Percentiles rank a stretch among this genome's conserved stretches.
Conservation (phyloP, 2,888 invertebrate genomes). For the Andrena hattorfiana region DNA sequence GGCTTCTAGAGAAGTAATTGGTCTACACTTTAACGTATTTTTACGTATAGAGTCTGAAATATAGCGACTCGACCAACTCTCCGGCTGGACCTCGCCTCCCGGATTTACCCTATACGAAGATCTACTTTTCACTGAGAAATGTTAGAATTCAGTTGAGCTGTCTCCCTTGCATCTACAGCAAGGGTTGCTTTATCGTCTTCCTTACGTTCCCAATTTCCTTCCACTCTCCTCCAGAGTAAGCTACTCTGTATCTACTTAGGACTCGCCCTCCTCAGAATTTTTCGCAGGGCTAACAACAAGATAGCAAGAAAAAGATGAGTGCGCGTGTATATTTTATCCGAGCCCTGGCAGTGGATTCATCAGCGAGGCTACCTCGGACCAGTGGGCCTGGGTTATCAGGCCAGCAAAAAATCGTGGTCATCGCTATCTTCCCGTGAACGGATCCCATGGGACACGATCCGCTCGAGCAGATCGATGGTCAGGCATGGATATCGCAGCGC, state of each 20-base stretch:
- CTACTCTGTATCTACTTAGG: neutral
- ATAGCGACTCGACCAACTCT: too few relatives aligned
- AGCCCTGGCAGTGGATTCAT: neutral
- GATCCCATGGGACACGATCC: neutral
- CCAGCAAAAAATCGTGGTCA: conserved; percentile 16
- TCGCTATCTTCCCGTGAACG: conserved; percentile 3
- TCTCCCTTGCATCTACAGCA: too few relatives aligned
- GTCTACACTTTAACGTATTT: too few relatives aligned
- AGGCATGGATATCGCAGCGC: neutral
- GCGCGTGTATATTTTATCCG: conserved; percentile 8
- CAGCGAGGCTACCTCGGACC: neutral
- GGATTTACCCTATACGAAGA: too few relatives aligned
- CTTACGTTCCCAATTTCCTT: too few relatives aligned
- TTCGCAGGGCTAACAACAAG: neutral
- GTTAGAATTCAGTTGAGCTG: too few relatives aligned
- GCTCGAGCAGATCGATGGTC: conserved; percentile 11
- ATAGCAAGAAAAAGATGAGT: neutral
- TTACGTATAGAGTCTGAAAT: too few relatives aligned
- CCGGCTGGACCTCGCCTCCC: too few relatives aligned
- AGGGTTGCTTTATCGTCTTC: too few relatives aligned
- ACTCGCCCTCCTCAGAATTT: neutral
- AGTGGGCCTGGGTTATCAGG: neutral
- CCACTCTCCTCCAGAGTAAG: neutral
- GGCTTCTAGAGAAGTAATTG: too few relatives aligned
- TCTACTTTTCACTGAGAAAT: too few relatives aligned